Evolutionary conservation across 2,797 vertebrate species (phyloP), one percentile per base, ranked within the genome.

Genomic region (Catharus ustulatus): DNA sequence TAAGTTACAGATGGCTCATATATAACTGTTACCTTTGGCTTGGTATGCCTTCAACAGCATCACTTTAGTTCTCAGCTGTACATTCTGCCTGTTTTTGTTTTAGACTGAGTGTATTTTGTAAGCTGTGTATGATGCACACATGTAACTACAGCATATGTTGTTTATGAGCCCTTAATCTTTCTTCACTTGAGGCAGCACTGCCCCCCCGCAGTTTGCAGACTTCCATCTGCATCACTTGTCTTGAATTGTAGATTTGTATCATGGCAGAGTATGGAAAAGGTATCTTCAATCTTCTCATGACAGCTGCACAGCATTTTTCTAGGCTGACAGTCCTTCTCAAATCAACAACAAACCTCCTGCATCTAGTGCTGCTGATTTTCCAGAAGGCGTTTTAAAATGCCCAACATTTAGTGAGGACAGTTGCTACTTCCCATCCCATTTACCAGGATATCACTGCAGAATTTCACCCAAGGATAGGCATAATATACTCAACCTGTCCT

Each of bases 101-200:
- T 23, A 78, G 23, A 59, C 3, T 36, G 23, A 9, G 58, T 20
- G 22, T 43, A 24, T 63, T 71, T 91, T 79, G 51, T 87, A 82
- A 73, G 59, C 38, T 71, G 11, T 40, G n/a, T 23, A 40, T 45
- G 82, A 84, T 75, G 59, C 0, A 3, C 4, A 9, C 0, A 0
- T 72, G 34, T 43, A 91, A 34, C 62, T 79, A 34, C 11, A 93
- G 59, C 91, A 52, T 51, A 87, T 87, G 86, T 59, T 75, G 40
- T 93, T 96, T 77, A 75, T 67, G 61, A 89, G 78, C 49, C 68
- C 74, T 93, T 61, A 58, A 80, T 90, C 72, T 94, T 86, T 30
- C 73, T 58, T 84, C 90, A 85, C 71, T 90, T 27, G 49, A 87
- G 89, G 90, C 81, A 90, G 68, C 51, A 58, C 32, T 24, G 78